Conservation (phyloP, 2,888 invertebrate genomes). For the Apoda limacodes region DNA sequence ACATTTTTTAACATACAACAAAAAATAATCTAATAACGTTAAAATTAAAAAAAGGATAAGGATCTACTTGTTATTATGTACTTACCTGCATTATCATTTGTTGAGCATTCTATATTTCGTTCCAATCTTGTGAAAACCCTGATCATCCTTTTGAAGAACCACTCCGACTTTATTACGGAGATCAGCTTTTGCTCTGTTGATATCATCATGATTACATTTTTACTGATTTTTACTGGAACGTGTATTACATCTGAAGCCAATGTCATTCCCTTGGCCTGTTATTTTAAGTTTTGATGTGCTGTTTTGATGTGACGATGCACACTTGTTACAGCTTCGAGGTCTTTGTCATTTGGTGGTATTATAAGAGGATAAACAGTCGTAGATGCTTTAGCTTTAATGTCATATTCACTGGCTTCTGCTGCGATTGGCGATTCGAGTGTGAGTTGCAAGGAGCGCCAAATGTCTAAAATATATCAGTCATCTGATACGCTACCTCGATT, state of each 20-base stretch:
- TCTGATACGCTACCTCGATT: slow-evolving; percentile 29
- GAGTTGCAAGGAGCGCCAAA: slow-evolving; percentile 26
- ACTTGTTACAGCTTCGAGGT: slow-evolving; percentile 9
- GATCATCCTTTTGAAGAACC: too few species aligned
- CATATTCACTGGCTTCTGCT: too few species aligned
- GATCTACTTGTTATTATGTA: slow-evolving; percentile 6
- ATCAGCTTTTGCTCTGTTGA: too few species aligned
- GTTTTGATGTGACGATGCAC: slow-evolving; percentile 6
- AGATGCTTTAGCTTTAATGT: slow-evolving; percentile 6
- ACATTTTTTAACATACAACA: slow-evolving; percentile 2
- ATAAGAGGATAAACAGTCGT: slow-evolving; percentile 1
- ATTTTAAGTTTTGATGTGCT: too few species aligned
- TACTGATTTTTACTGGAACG: slow-evolving; percentile 5
- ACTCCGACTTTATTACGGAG: too few species aligned
- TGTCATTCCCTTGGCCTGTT: slow-evolving; percentile 11
- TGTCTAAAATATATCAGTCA: slow-evolving; percentile 26
- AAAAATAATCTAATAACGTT: slow-evolving; percentile 3
- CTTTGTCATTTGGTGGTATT: slow-evolving; percentile 8
- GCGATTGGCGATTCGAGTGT: too few species aligned
- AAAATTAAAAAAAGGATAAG: slow-evolving; percentile 5
- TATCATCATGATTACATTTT: slow-evolving; percentile 8
- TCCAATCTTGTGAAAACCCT: too few species aligned
- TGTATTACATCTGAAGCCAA: slow-evolving; percentile 9
- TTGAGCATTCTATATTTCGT: too few species aligned
- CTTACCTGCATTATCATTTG: slow-evolving; percentile 3